Evolutionary conservation across 1,140 invertebrate species (phyloP).

Genomic region (Ceratina australensis): DNA sequence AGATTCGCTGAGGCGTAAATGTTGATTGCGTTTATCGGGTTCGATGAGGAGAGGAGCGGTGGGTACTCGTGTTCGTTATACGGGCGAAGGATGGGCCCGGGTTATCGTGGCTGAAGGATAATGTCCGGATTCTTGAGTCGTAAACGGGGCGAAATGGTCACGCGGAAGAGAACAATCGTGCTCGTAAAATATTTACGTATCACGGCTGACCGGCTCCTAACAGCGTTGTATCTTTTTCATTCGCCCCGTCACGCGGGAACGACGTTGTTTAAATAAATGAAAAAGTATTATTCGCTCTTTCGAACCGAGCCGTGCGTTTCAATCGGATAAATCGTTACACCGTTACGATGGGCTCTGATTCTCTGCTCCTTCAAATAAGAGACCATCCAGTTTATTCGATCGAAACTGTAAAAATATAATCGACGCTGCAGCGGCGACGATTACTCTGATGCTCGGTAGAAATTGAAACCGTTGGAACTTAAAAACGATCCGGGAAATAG

Average conservation of each 20-base stretch:
- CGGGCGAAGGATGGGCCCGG: no score
- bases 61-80: no score
- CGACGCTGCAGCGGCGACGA: no score
- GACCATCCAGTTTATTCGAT: no score
- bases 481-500: neutral
- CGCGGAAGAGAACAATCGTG: constrained; percentile 26
- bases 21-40: no score
- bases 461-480: constrained; percentile 22
- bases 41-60: no score
- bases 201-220: neutral
- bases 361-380: no score
- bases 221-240: constrained; percentile 25
- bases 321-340: no score
- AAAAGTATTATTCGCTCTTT: neutral
- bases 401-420: no score
- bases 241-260: neutral
- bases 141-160: neutral
- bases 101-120: neutral
- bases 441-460: neutral
- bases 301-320: neutral
- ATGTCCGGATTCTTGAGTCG: constrained; percentile 1
- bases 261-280: no score
- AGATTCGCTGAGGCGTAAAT: no score
- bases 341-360: no score
- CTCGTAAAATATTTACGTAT: constrained; percentile 35